A percentile compares a stretch with the other conserved stretches of the same genome.
These are phyloP conservation scores for Acanthopagrus latus DNA, from an alignment of 2,797 vertebrate genomes.

Conservation along the genomic window DNA sequence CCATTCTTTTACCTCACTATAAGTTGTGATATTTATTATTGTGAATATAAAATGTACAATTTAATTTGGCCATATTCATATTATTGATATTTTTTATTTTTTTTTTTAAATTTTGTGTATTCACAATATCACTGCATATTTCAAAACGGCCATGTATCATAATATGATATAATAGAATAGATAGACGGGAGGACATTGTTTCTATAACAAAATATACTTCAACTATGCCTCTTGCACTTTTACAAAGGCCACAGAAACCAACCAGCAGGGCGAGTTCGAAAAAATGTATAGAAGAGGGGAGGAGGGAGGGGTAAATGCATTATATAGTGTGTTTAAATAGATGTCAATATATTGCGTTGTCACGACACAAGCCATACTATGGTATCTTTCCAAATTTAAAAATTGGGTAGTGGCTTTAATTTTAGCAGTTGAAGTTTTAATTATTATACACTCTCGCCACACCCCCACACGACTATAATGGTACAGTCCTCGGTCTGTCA, in stretches of 20 bases:
- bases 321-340: neutral
- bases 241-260: neutral
- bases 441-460: accelerated
- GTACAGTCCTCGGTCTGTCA: slow-evolving; percentile 72
- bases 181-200: neutral
- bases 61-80: neutral
- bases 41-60: neutral
- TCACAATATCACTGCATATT: accelerated
- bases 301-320: too few relatives aligned
- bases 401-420: accelerated
- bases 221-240: neutral
- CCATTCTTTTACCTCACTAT: neutral
- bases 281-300: neutral
- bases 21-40: slow-evolving; percentile 9
- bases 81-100: accelerated
- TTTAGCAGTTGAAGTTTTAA: neutral
- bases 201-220: neutral
- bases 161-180: neutral
- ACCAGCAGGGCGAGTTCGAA: neutral
- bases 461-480: slow-evolving; percentile 60
- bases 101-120: neutral
- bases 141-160: neutral
- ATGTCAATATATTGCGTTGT: neutral
- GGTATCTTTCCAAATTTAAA: accelerated
- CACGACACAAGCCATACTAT: accelerated